Evolutionary conservation across 1,140 invertebrate species (phyloP).

Genomic region (Drosophila insularis): DNA sequence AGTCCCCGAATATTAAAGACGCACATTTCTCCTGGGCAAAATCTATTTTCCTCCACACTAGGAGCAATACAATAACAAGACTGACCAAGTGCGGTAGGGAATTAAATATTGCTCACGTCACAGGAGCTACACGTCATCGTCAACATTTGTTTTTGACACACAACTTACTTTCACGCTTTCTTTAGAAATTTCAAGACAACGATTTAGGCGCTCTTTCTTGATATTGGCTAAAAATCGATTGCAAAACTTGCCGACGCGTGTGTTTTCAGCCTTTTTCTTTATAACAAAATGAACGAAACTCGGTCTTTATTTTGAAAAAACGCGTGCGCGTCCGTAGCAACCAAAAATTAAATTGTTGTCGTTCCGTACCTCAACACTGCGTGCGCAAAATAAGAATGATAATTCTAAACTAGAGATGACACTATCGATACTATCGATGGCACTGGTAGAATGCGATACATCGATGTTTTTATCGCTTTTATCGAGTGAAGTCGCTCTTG

Average conservation of each 20-base stretch:
- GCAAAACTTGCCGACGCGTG: neutral
- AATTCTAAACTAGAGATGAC: neutral
- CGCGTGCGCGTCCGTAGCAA: neutral
- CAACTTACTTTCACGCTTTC: slow-evolving; percentile 54
- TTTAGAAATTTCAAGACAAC: slow-evolving; percentile 28
- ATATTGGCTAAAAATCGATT: slow-evolving; percentile 60
- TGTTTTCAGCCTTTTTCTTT: neutral
- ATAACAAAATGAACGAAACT: neutral
- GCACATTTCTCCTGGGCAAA: slow-evolving; percentile 19
- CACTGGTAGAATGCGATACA: no score
- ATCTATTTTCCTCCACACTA: no score
- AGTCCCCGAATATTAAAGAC: slow-evolving; percentile 14
- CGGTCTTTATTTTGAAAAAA: slow-evolving; percentile 13
- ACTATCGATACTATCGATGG: neutral
- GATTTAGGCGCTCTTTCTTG: slow-evolving; percentile 1
- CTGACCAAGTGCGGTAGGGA: slow-evolving; percentile 5
- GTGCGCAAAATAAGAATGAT: neutral
- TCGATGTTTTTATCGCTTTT: neutral
- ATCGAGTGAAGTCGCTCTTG: no score
- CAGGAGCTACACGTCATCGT: slow-evolving; percentile 44
- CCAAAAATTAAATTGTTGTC: neutral
- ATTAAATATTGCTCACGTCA: slow-evolving; percentile 41
- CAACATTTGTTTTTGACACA: slow-evolving; percentile 14
- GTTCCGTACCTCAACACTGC: neutral
- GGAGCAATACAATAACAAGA: neutral